Base-by-base conservation (phyloP, 1,140 invertebrate genomes). In the Drosophila littoralis region DNA sequence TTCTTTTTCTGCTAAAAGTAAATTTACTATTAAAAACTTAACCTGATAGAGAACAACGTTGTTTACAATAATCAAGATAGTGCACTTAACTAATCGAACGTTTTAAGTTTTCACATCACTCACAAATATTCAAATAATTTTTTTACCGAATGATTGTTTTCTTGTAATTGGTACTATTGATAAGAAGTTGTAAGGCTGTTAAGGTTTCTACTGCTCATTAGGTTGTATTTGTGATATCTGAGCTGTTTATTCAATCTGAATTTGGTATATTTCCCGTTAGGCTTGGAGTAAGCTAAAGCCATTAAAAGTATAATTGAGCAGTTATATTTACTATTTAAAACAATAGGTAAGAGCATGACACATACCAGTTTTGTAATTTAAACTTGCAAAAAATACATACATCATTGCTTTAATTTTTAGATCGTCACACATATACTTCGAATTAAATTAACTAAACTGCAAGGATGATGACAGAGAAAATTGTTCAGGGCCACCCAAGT, bases 401-500 rank as follows among this genome's bases (percentile, higher is more conserved):
- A 63, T 65, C 35, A 17, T 28, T 46, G 61, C 13, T 59, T 59
- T 38, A 54, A 45, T 50, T 57, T 65, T 71, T 50, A 81, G 60
- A 77, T 51, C 46, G 45, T 57, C 36, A 38, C 75, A 63, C 32
- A 32, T 38, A 69, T 51, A 57, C 10, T 55, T 10, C 58, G 46
- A 55, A 50, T 63, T 12, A 69, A 48, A 55, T 71, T 61, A 52
- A 61, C 36, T 65, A 60, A 68, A 58, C 61, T 54, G 58, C 55
- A 58, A 67, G 51, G 52, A 94, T 94, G 94, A 94, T 94, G 94
- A 94, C 93, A 84, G 93, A 94, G 93, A 94, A 93, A 93, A 93
- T 93, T 92, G 93, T 93, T 92, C 91, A 93, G 81, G 93, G 93
- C 92, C 94, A 94, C 93, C 92, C 94, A 91, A 93, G 93, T 88